Evolutionary conservation across 2,888 invertebrate species (phyloP).

Genomic region (Sarcophaga carnaria): DNA sequence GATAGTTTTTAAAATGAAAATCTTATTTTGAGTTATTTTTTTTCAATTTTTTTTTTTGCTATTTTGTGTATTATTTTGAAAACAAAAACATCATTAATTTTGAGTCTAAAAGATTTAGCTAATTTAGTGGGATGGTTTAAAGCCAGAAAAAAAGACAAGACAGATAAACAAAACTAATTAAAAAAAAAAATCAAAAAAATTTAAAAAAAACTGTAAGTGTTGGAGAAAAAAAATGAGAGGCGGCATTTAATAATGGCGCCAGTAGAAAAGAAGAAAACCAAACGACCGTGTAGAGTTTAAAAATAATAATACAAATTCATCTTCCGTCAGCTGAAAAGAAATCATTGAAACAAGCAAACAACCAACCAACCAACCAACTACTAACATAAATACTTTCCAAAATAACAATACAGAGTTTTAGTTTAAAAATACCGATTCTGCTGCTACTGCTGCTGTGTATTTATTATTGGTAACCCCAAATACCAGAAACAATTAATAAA

Average conservation of each 20-base stretch:
- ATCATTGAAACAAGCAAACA: conserved; percentile 33
- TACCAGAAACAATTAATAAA: conserved; percentile 11
- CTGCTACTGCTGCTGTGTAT: too few species aligned
- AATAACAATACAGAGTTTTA: too few species aligned
- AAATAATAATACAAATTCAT: conserved; percentile 35
- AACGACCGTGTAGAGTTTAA: conserved; percentile 62
- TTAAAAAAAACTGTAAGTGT: too few species aligned
- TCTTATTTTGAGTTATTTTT: too few species aligned
- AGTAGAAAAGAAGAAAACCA: conserved; percentile 47
- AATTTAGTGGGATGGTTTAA: conserved; percentile 10
- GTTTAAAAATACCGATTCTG: too few species aligned
- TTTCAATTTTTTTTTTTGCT: too few species aligned
- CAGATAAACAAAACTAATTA: not conserved
- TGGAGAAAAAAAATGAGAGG: conserved; percentile 10
- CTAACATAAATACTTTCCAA: too few species aligned
- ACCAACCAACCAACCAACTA: not conserved
- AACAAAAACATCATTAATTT: conserved; percentile 43
- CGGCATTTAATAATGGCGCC: conserved; percentile 63
- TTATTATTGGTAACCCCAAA: conserved; percentile 3
- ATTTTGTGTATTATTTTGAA: conserved; percentile 6
- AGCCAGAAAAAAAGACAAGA: not conserved
- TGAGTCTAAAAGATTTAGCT: conserved; percentile 49
- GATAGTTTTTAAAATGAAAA: too few species aligned
- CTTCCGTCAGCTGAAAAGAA: conserved; percentile 17
- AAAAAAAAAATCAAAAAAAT: too few species aligned